A percentile compares a stretch with the other conserved stretches of the same genome.
Conservation (phyloP, 2,888 invertebrate species). For the Agrochola circellaris region DNA sequence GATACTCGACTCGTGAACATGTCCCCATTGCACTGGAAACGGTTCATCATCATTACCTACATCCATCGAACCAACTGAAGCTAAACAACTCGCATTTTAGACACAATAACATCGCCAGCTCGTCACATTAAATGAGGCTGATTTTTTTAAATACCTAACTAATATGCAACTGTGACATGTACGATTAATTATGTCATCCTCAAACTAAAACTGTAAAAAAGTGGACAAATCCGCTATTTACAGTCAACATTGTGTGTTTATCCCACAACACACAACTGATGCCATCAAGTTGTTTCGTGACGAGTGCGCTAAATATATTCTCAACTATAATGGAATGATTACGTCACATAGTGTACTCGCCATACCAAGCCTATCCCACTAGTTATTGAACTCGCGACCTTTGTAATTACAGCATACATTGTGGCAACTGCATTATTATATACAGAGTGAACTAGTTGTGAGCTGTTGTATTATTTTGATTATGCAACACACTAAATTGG, state of each 20-base stretch:
- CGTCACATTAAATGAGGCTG: neutral
- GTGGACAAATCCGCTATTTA: slow-evolving; percentile 14
- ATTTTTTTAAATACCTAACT: no score
- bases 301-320: slow-evolving; percentile 64
- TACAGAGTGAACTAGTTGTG: slow-evolving; percentile 46
- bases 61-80: slow-evolving; percentile 21
- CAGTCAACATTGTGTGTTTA: slow-evolving; percentile 38
- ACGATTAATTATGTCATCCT: neutral
- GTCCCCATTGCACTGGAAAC: slow-evolving; percentile 34
- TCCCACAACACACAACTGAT: slow-evolving; percentile 28
- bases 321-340: slow-evolving; percentile 75
- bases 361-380: slow-evolving; percentile 75
- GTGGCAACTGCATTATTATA: slow-evolving; percentile 48
- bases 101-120: neutral
- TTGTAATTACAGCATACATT: slow-evolving; percentile 65
- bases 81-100: slow-evolving; percentile 24
- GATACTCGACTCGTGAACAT: neutral
- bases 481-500: slow-evolving; percentile 48
- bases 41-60: slow-evolving; percentile 36
- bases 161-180: neutral
- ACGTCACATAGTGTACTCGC: slow-evolving; percentile 75
- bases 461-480: slow-evolving; percentile 39
- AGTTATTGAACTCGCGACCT: slow-evolving; percentile 82
- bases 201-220: slow-evolving; percentile 22
- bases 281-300: slow-evolving; percentile 51